These are phyloP conservation scores for Ostrea denselamellosa DNA, from an alignment of 1,140 invertebrate species.

Conservation along the genomic window DNA sequence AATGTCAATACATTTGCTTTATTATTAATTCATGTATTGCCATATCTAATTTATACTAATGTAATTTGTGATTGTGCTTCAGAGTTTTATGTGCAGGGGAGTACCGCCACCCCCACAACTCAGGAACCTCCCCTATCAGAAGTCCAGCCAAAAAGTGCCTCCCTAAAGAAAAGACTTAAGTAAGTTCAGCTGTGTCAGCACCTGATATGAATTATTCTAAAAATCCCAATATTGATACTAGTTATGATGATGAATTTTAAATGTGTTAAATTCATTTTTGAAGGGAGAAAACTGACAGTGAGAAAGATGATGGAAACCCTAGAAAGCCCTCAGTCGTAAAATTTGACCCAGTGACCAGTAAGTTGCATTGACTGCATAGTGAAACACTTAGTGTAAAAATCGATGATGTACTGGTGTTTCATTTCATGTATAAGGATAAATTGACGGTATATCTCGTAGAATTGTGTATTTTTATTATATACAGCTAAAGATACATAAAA, in stretches of 20 bases:
- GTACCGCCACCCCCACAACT: slow-evolving; percentile 52
- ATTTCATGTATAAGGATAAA: no score
- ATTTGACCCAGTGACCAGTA: slow-evolving; percentile 18
- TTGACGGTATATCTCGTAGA: no score
- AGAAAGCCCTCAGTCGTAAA: slow-evolving; percentile 9
- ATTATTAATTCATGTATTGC: background rate
- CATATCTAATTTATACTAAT: background rate
- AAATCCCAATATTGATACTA: background rate
- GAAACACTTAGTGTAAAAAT: no score
- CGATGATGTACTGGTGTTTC: no score
- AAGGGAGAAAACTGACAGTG: background rate
- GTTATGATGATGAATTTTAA: background rate
- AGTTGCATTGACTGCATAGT: background rate
- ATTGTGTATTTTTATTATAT: no score
- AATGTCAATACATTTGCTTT: no score
- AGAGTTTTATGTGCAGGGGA: slow-evolving; percentile 44
- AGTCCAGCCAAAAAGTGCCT: slow-evolving; percentile 51
- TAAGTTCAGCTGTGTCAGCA: background rate
- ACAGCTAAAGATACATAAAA: no score
- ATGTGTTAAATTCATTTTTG: background rate
- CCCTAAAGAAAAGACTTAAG: slow-evolving; percentile 44
- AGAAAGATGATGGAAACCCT: background rate
- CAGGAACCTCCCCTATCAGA: slow-evolving; percentile 43
- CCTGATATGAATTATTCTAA: background rate
- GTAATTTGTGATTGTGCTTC: background rate